These are phyloP conservation scores for Paracentrotus lividus DNA, from an alignment of 53 echinoderm and acorn worm species.

Conservation along the genomic window DNA sequence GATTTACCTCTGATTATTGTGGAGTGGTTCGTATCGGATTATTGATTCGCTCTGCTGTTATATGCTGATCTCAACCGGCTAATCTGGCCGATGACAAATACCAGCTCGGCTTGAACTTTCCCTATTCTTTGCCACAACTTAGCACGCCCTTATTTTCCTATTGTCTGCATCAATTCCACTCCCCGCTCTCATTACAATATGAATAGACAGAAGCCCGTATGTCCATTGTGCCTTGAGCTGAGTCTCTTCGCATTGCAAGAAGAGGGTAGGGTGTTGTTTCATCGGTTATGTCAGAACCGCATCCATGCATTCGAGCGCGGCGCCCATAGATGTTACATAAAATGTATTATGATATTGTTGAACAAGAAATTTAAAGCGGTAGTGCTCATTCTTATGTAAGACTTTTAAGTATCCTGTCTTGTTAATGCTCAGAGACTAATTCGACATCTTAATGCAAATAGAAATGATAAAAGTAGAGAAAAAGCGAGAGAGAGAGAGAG, in stretches of 20 bases:
- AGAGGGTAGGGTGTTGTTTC: neutral
- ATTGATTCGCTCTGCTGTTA: neutral
- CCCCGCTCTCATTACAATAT: slow-evolving; percentile 30
- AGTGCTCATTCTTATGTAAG: too few species aligned
- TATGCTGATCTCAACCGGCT: neutral
- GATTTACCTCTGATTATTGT: too few species aligned
- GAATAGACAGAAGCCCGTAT: neutral
- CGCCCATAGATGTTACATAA: too few species aligned
- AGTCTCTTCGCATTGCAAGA: neutral
- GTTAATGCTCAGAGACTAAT: too few species aligned
- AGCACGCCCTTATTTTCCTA: slow-evolving; percentile 32
- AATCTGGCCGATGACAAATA: neutral
- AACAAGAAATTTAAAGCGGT: too few species aligned
- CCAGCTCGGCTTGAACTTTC: neutral
- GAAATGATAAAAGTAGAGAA: neutral
- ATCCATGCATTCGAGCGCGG: too few species aligned
- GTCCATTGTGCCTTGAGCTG: neutral
- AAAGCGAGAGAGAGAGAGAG: slow-evolving; percentile 36
- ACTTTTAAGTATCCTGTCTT: too few species aligned
- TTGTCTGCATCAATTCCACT: neutral
- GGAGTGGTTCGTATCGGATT: too few species aligned
- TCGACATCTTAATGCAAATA: too few species aligned
- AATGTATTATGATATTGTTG: too few species aligned
- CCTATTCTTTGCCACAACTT: neutral
- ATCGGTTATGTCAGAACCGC: too few species aligned